These are phyloP conservation scores for Ramazzottius varieornatus DNA, from an alignment of 2,888 invertebrate species.

Conservation along the genomic window DNA sequence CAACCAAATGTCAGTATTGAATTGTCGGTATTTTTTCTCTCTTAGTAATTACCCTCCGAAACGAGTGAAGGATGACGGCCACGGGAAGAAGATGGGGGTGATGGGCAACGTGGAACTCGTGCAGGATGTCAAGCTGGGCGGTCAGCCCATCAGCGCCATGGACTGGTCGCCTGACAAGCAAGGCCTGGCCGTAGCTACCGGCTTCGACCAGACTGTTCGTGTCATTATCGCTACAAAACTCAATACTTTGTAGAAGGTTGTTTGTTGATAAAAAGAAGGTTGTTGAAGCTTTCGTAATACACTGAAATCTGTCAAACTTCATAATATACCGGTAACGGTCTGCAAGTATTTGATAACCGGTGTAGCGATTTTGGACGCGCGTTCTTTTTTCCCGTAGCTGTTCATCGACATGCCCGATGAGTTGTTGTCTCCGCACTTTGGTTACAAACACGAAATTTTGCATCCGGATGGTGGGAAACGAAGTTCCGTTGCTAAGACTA, in stretches of 20 bases:
- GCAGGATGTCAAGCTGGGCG: slow-evolving; percentile 50
- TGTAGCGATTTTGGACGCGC: no score
- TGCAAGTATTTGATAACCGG: no score
- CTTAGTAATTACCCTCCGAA: slow-evolving; percentile 53
- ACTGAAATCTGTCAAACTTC: no score
- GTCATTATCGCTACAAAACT: slow-evolving; percentile 65
- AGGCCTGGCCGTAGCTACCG: slow-evolving; percentile 58
- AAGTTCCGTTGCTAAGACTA: no score
- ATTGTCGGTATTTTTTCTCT: neutral
- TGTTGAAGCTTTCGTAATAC: no score
- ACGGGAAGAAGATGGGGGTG: slow-evolving; percentile 45
- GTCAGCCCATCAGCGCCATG: slow-evolving; percentile 61
- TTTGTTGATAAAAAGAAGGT: no score
- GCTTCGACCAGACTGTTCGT: slow-evolving; percentile 68
- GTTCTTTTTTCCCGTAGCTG: no score
- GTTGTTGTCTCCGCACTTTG: no score
- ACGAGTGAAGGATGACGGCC: slow-evolving; percentile 38
- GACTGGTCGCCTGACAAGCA: slow-evolving; percentile 76
- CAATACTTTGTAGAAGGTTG: slow-evolving; percentile 27
- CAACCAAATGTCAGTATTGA: neutral
- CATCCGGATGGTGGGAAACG: no score
- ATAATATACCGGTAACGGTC: no score
- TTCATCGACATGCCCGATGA: no score
- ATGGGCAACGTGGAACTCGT: slow-evolving; percentile 44
- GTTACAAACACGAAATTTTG: no score